Percentiles rank a stretch among this genome's conserved stretches.
Evolutionary conservation across 2,888 invertebrate genomes (phyloP).

Genomic region (Ophonus ardosiacus): DNA sequence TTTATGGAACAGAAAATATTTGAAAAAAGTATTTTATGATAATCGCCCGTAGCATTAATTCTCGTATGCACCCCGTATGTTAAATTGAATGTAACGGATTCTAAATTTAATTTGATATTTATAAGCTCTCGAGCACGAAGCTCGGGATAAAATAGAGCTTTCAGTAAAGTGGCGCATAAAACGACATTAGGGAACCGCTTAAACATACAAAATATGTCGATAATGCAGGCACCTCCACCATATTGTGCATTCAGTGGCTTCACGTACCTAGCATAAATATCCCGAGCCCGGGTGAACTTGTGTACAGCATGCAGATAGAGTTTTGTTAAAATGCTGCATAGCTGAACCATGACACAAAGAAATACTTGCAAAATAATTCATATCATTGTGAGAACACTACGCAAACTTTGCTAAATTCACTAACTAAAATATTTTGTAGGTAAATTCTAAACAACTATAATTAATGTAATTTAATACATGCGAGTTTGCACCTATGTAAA

Average conservation of each 20-base stretch:
- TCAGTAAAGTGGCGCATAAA: not conserved
- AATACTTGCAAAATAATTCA: not conserved
- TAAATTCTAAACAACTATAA: not conserved
- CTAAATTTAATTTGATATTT: slow-evolving; percentile 14
- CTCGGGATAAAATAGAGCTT: not conserved
- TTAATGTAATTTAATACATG: not conserved
- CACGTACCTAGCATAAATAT: slow-evolving; percentile 20
- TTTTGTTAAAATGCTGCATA: not conserved
- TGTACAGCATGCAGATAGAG: slow-evolving; percentile 5
- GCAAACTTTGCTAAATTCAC: not conserved
- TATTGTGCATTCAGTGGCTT: slow-evolving; percentile 38
- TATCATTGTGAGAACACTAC: not conserved
- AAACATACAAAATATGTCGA: slow-evolving; percentile 32
- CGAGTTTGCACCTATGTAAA: no score
- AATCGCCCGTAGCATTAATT: no score
- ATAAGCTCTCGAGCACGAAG: not conserved
- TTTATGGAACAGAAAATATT: no score
- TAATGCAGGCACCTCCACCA: slow-evolving; percentile 37
- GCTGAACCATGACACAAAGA: not conserved
- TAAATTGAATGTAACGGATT: not conserved
- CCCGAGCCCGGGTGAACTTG: not conserved
- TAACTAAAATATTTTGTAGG: not conserved
- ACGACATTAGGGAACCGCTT: slow-evolving; percentile 4
- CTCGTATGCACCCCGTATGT: not conserved
- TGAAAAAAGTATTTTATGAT: no score